Percentiles rank a stretch among this genome's conserved stretches.
These are phyloP conservation scores for Morpho deidamia DNA, from an alignment of 2,888 invertebrate genomes.

Conservation along the genomic window DNA sequence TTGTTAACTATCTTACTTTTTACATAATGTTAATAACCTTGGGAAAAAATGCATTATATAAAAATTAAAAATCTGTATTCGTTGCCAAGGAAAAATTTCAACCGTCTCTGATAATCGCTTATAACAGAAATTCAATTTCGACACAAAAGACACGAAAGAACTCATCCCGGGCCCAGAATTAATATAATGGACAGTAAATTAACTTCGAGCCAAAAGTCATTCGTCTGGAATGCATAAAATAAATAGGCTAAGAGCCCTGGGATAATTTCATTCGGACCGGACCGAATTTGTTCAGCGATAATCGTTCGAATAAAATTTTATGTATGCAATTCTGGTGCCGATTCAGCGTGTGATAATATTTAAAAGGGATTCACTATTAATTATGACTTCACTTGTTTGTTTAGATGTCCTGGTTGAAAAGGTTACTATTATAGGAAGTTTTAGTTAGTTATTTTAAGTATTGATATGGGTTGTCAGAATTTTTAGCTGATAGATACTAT, in stretches of 20 bases:
- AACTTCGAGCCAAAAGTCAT: constrained; percentile 38
- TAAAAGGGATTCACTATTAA: too few species aligned
- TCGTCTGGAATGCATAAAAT: constrained; percentile 49
- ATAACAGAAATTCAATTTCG: constrained; percentile 49
- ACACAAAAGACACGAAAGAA: constrained; percentile 34
- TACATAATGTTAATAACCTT: too few species aligned
- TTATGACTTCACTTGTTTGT: too few species aligned
- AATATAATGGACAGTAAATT: constrained; percentile 51
- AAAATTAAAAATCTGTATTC: background rate
- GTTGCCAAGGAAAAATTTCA: background rate
- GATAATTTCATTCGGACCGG: constrained; percentile 32
- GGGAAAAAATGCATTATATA: too few species aligned
- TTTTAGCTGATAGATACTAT: too few species aligned
- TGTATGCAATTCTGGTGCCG: constrained; percentile 10
- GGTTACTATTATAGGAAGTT: too few species aligned
- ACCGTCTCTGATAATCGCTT: background rate
- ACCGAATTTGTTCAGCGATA: constrained; percentile 26
- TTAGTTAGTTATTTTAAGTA: too few species aligned
- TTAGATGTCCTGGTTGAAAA: too few species aligned
- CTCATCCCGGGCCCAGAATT: constrained; percentile 35
- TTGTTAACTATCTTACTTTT: too few species aligned
- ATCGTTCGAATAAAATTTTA: constrained; percentile 33
- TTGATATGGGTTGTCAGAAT: too few species aligned
- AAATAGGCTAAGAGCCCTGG: constrained; percentile 34
- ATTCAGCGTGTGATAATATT: background rate